Evolutionary conservation across 2,888 invertebrate species (phyloP), one percentile per base, ranked within the genome.

Genomic region (Noctuana brunneofusca): DNA sequence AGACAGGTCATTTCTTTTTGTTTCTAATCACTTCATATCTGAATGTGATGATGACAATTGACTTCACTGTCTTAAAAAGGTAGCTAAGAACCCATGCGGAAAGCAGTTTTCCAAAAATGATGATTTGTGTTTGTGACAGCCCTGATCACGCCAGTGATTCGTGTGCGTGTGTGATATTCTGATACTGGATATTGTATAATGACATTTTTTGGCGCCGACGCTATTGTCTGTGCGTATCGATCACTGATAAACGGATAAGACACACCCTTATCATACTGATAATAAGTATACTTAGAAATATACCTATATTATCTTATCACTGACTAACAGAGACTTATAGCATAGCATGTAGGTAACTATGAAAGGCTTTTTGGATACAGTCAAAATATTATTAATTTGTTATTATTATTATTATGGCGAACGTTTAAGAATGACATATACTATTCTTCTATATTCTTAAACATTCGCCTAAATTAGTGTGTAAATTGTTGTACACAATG

Each of bases 191-290:
- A 58, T 54, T 24, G 38, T 38, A 58, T 58, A 58, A 58, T 14
- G 41, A 43, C 9, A n/a, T 58, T 41, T 56, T 43, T 63, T 41
- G 30, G 52, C 63, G 57, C 63, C 63, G 63, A 63, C 57, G 52
- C 52, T 20, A 24, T 49, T 56, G 35, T 63, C 20, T 56, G 18
- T 11, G 32, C 11, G 14, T 49, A 58, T 58, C 35, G 46, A 57
- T 57, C 48, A 27, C 27, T 24, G 41, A 43, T 20, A 8, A 46
- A 20, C 27, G 12, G 57, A 48, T 48, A 57, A 46, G 48, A 20
- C 41, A 18, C 24, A 14, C 48, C 57, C 48, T 48, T 58, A 58
- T 49, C 49, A 24, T n/a, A 18, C 22, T 58, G 49, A 58, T 49
- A 49, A 14, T 32, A 9, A 16, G 22, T 20, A 35, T 49, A 24